Conservation (phyloP, 2,797 vertebrate genomes). For the Synanceia verrucosa region DNA sequence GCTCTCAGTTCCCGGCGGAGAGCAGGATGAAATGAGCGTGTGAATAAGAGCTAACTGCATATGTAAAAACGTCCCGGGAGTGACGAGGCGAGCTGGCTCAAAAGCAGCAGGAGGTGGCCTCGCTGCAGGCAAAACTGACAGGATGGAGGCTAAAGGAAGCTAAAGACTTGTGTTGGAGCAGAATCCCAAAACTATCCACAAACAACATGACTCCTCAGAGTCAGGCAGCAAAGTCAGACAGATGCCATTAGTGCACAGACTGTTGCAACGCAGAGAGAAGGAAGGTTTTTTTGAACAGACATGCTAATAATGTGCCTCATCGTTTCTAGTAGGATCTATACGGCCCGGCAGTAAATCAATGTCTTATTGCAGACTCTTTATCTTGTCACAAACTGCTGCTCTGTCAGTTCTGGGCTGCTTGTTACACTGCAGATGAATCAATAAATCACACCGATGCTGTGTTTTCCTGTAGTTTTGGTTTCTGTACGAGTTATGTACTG, state of each 20-base stretch:
- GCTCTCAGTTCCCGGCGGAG: constrained; percentile 30
- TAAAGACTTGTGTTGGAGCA: constrained; percentile 21
- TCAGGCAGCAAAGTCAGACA: constrained; percentile 6
- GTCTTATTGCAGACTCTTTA: constrained; percentile 48
- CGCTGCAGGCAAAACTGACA: constrained; percentile 50
- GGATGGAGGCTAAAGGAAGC: constrained; percentile 29
- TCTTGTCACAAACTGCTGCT: constrained; percentile 54
- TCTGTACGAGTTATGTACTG: background rate
- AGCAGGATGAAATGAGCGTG: constrained; percentile 48
- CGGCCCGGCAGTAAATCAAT: constrained; percentile 55
- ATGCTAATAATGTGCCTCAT: constrained; percentile 45
- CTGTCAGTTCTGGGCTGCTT: constrained; percentile 20
- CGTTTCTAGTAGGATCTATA: constrained; percentile 41
- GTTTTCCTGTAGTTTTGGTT: constrained; percentile 2
- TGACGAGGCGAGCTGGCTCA: constrained; percentile 44
- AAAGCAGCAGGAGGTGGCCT: constrained; percentile 63
- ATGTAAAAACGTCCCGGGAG: constrained; percentile 40
- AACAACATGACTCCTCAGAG: background rate
- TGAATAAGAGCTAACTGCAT: constrained; percentile 41
- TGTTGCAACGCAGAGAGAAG: constrained; percentile 20
- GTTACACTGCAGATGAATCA: constrained; percentile 10
- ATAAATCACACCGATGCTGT: background rate
- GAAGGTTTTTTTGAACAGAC: constrained; percentile 42
- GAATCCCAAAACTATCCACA: constrained; percentile 20
- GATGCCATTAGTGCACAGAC: constrained; percentile 17